phyloP scores from a whole-genome alignment of 2,113 vertebrate species.

The Cinclus mexicanus region DNA sequence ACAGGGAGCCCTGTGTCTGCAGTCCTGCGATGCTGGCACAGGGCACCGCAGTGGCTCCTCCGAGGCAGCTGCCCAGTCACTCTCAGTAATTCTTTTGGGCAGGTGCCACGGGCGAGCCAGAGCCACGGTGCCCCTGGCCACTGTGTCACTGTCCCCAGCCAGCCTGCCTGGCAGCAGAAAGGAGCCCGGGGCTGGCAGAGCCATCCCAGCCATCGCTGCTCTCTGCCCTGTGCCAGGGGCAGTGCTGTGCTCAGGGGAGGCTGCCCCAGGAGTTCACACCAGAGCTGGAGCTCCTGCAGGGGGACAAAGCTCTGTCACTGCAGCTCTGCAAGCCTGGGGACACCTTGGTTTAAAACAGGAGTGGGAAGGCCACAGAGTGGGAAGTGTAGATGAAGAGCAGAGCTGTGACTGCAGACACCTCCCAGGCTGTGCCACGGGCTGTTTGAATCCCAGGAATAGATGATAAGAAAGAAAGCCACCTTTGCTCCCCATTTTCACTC shows the following conservation, averaged over 20 bases:
- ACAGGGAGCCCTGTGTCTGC: not conserved
- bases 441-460: not conserved
- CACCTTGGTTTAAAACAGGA: not conserved
- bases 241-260: too few relatives aligned
- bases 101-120: not conserved
- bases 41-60: not conserved
- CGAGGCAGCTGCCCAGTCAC: not conserved
- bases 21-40: not conserved
- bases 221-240: too few relatives aligned
- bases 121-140: not conserved
- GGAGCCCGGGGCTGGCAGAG: too few relatives aligned
- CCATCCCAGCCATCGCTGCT: too few relatives aligned
- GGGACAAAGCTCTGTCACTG: not conserved
- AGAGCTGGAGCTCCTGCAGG: not conserved
- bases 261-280: too few relatives aligned
- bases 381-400: not conserved
- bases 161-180: too few relatives aligned
- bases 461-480: not conserved
- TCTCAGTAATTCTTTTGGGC: constrained; percentile 30
- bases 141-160: not conserved
- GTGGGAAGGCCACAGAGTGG: not conserved
- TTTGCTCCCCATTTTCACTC: not conserved
- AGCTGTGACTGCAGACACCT: not conserved
- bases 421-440: not conserved
- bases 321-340: not conserved